These are phyloP conservation scores for Andrena haemorrhoa DNA, from an alignment of 2,888 invertebrate species.

Conservation along the genomic window DNA sequence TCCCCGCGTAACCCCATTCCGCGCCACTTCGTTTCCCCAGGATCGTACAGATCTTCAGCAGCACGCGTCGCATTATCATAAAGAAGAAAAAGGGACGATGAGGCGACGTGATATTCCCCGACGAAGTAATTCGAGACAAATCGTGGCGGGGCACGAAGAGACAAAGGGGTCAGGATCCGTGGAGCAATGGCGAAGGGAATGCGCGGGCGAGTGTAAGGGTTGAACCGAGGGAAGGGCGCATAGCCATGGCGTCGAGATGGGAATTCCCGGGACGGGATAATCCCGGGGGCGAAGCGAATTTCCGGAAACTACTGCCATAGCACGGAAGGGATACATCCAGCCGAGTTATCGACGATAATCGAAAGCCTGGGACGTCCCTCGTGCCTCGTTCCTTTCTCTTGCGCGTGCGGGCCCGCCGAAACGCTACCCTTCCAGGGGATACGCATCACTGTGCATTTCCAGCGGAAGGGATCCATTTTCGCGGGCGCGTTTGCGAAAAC, in stretches of 20 bases:
- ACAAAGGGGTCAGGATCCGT: conserved; percentile 43
- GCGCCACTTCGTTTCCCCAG: background rate
- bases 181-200: conserved; percentile 20
- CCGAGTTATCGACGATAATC: conserved; percentile 76
- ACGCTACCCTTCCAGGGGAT: conserved; percentile 17
- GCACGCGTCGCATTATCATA: background rate
- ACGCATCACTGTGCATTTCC: conserved; percentile 41
- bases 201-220: conserved; percentile 28
- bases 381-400: conserved; percentile 70
- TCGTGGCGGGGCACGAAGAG: conserved; percentile 48
- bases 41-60: background rate
- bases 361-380: conserved; percentile 72
- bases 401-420: conserved; percentile 45
- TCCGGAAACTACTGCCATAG: conserved; percentile 70
- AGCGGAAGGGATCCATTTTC: conserved; percentile 58
- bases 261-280: conserved; percentile 72
- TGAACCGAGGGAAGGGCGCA: conserved; percentile 38
- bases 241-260: conserved; percentile 66
- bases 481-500: conserved; percentile 49
- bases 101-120: conserved; percentile 55
- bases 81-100: background rate
- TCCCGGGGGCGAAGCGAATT: conserved; percentile 72
- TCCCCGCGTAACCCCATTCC: background rate
- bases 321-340: conserved; percentile 72
- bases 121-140: conserved; percentile 72